Base-by-base conservation (phyloP, 92 coral and sea anemone species). In the Heliopora coerulea region DNA sequence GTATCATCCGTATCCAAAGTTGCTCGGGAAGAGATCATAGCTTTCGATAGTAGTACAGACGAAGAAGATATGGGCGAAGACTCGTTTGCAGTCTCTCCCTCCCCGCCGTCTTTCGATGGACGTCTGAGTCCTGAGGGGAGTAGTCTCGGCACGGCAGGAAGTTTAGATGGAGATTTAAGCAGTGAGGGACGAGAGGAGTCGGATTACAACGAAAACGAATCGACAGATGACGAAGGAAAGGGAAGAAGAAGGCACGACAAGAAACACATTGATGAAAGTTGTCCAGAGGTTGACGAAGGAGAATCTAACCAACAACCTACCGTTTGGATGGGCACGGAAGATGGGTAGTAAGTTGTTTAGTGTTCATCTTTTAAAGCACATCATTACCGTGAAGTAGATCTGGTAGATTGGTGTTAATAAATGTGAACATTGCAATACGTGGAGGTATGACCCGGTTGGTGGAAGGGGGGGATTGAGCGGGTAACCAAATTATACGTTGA, bases 41-140 rank as follows among this genome's bases (percentile, higher is more conserved):
- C 97, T 17, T 92, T 92, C 63, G 97, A 92, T 62, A 92, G 97
- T 80, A 92, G 97, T 69, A 89, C 97, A 21, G 97, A 92, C 64
- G 97, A 92, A 73, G 97, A 92, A 15, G 96, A 89, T 27, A 82
- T 88, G 78, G 96, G 88, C 18, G 75, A 80, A 20, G 93, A 92
- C 42, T 82, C 86, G 54, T 91, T 84, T 74, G 73, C 78, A 40
- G 91, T 77, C 48, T 86, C 79, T n/a, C 80, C 86, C 30, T 89
- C 97, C 34, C 96, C 97, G 23, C 82, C 84, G 62, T 92, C 88
- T 40, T 88, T 87, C 72, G 87, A 83, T 56, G 96, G 97, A 27
- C 90, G 97, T 52, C 82, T 92, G 48, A 92, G 97, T 56, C 93
- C 97, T 65, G 97, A 92, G 73, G 97, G 96, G 56, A 92, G 97